A percentile compares a stretch with the other conserved stretches of the same genome.
phyloP scores from a whole-genome alignment of 1,140 invertebrate species.

The Drosophila yakuba region DNA sequence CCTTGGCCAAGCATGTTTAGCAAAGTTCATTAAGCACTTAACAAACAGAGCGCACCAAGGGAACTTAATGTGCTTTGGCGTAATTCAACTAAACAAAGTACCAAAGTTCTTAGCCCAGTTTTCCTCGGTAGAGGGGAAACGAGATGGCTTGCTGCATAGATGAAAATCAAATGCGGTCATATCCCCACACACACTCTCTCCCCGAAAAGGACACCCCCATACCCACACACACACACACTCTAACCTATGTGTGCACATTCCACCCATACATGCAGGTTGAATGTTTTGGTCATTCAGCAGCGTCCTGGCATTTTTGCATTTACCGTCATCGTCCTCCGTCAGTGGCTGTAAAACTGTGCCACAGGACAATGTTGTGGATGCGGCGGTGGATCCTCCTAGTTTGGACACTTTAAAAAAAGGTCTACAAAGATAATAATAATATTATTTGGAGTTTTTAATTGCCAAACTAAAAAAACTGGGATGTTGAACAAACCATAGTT shows the following conservation, averaged over 20 bases:
- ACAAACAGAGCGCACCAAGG: conserved; percentile 51
- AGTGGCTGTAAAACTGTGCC: conserved; percentile 52
- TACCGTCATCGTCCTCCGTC: conserved; percentile 46
- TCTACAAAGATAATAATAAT: not conserved
- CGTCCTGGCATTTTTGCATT: conserved; percentile 50
- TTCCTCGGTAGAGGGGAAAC: conserved; percentile 7
- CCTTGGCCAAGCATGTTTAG: conserved; percentile 45
- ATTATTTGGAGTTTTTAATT: no score
- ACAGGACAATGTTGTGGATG: conserved; percentile 50
- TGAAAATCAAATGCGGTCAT: conserved; percentile 54
- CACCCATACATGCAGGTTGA: conserved; percentile 17
- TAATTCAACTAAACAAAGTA: conserved; percentile 64
- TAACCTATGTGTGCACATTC: conserved; percentile 8
- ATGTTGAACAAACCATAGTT: no score
- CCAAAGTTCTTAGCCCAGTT: conserved; percentile 49
- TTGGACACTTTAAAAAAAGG: not conserved
- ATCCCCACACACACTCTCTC: conserved; percentile 4
- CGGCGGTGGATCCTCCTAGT: conserved; percentile 8
- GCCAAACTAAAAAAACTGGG: rapidly evolving
- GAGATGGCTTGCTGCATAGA: conserved; percentile 35
- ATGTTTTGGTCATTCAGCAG: conserved; percentile 31
- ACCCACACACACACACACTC: not conserved
- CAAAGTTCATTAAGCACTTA: conserved; percentile 64
- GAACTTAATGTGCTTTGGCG: conserved; percentile 51
- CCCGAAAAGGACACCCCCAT: no score